phyloP scores from a whole-genome alignment of 2,888 invertebrate genomes.

The Trissolcus brochymenae region DNA sequence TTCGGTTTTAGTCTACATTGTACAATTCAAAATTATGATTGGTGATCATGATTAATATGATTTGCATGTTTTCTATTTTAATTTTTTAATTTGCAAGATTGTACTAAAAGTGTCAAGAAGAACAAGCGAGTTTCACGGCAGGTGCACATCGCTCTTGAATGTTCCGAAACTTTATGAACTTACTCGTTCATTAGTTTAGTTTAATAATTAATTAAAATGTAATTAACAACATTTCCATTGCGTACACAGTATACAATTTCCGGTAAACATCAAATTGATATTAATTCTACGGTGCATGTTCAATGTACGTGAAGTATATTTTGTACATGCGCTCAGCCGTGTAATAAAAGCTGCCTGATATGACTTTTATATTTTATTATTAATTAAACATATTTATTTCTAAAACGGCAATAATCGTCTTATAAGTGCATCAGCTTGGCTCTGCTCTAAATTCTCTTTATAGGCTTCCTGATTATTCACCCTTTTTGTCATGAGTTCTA shows the following conservation, averaged over 20 bases:
- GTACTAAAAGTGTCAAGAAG: slow-evolving; percentile 38
- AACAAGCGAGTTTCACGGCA: slow-evolving; percentile 38
- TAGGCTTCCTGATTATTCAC: not conserved
- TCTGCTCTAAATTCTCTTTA: slow-evolving; percentile 6
- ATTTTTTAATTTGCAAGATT: slow-evolving; percentile 3
- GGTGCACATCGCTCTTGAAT: slow-evolving; percentile 30
- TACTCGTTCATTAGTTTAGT: slow-evolving; percentile 28
- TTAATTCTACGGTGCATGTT: slow-evolving; percentile 19
- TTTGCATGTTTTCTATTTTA: too few species aligned
- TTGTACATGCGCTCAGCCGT: too few species aligned
- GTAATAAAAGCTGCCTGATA: too few species aligned
- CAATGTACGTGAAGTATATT: not conserved
- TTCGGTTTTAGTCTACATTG: too few species aligned
- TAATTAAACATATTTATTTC: too few species aligned
- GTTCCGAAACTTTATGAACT: slow-evolving; percentile 34
- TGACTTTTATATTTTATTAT: too few species aligned
- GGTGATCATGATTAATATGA: too few species aligned
- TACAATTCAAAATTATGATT: too few species aligned
- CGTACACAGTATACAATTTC: slow-evolving; percentile 31
- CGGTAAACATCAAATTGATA: slow-evolving; percentile 37
- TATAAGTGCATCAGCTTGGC: too few species aligned
- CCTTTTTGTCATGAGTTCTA: not conserved
- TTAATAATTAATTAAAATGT: slow-evolving; percentile 51
- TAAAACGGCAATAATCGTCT: too few species aligned
- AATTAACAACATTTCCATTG: slow-evolving; percentile 31